Evolutionary conservation across 1,140 invertebrate species (phyloP), one percentile per base, ranked within the genome.

Genomic region (Lineus longissimus): DNA sequence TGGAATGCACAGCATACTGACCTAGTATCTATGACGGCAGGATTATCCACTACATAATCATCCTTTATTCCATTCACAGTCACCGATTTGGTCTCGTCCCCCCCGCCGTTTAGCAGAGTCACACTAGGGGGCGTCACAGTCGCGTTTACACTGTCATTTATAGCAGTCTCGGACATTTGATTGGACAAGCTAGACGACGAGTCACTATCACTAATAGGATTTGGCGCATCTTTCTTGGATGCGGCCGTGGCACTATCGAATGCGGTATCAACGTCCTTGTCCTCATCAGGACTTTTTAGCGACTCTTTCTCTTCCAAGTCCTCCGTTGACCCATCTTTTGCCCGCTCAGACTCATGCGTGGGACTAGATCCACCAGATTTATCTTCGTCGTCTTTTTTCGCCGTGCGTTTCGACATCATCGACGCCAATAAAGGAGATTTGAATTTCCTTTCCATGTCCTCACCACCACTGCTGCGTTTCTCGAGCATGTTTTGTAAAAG

Each of bases 401-500:
- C 47, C n/a, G 47, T n/a, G 6, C 47, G 6, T n/a, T 51, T 51
- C 25, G 47, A 51, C 47, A 36, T 36, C 33, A 36, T 36, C 4
- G 33, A 36, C 4, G 33, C 33, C 33, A 36, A 15, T 36, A 36
- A 15, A 36, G 33, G 33, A 36, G 33, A 36, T 36, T 36, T 36
- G 33, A 36, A 36, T 36, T 36, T 36, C 33, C 33, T 36, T 36
- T 36, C 33, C 33, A 36, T 51, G 4, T 51, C 25, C n/a, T 51
- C 25, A 7, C 47, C 25, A 51, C 47, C 25, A n/a, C 25, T 51
- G 25, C 47, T 51, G 6, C 47, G 15, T 25, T 31, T 25, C 29
- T 71, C 72, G 43, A 76, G 65, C 0, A 73, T 54, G 36, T 70
- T 73, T 27, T 73, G 72, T 36, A 73, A 59, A n/a, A 73, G 61